phyloP scores from a whole-genome alignment of 2,113 vertebrate species.

The Ptilorrhoa leucosticta region DNA sequence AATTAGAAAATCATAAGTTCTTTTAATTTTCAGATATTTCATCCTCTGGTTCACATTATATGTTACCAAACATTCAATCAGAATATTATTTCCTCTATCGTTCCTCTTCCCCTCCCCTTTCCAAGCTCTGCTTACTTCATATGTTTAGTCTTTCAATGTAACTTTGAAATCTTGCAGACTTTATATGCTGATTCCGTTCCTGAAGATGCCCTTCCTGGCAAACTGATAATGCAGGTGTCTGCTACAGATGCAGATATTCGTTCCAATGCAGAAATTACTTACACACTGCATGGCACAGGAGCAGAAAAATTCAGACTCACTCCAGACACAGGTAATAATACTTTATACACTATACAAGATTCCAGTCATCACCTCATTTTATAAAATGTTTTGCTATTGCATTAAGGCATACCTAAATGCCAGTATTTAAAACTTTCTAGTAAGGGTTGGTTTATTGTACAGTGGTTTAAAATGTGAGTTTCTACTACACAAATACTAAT shows the following conservation, averaged over 20 bases:
- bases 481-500: not conserved
- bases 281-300: slow-evolving; percentile 83
- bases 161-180: slow-evolving; percentile 70
- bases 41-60: not conserved
- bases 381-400: not conserved
- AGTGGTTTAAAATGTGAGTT: not conserved
- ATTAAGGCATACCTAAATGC: not conserved
- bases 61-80: not conserved
- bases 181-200: slow-evolving; percentile 84
- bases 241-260: slow-evolving; percentile 93
- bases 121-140: not conserved
- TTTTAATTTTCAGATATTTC: not conserved
- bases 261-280: slow-evolving; percentile 92
- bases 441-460: not conserved
- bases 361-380: not conserved
- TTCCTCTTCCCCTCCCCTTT: not conserved
- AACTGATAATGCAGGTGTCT: slow-evolving; percentile 87
- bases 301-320: slow-evolving; percentile 87
- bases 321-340: slow-evolving; percentile 85
- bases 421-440: not conserved
- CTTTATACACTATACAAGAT: not conserved
- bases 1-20: not conserved
- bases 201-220: slow-evolving; percentile 86
- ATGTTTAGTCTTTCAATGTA: not conserved
- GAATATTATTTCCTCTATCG: not conserved